Evolutionary conservation across 2,113 vertebrate species (phyloP), one percentile per base, ranked within the genome.

Genomic region (Ceyx margarethae): DNA sequence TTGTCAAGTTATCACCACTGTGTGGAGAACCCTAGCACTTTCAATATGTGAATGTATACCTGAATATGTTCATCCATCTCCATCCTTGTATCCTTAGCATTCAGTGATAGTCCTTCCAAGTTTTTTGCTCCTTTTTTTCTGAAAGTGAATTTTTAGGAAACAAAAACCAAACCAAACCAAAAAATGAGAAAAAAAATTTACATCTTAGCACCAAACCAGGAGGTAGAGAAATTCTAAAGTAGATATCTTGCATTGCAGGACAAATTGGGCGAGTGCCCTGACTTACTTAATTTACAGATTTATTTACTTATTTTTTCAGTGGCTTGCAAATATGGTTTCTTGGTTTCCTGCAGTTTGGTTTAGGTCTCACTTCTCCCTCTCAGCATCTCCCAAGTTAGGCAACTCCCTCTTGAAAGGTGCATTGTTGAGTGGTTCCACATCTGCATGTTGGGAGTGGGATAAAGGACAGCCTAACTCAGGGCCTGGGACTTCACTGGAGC

Each of bases 401-500:
- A 54, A 37, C 53, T 79, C 45, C 15, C 23, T 33, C 9, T 28
- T 65, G 31, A 33, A 28, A 22, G 66, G 18, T 12, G 13, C 1
- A 2, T 3, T 54, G 5, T 29, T 51, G 35, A 60, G 22, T 0
- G 1, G 8, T 72, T 78, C 26, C 22, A 51, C 22, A 58, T 33
- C 28, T 18, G 40, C 21, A 10, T 8, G 6, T 13, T 33, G 37
- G 6, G 11, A 58, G 17, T 5, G 9, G 22, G 13, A 16, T 58
- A 51, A 33, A 26, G 7, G 48, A 17, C 3, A 50, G 15, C 29
- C 10, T 19, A 62, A 42, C 22, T 43, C 42, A 62, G 15, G 1
- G 0, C 9, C 28, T 26, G 50, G 29, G 23, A 35, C 25, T 80
- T 21, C n/a, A 0, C 9, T 3, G 15, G 12, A 20, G 6, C 9